These are phyloP conservation scores for Trichogramma pretiosum DNA, from an alignment of 1,140 invertebrate species.

Conservation along the genomic window DNA sequence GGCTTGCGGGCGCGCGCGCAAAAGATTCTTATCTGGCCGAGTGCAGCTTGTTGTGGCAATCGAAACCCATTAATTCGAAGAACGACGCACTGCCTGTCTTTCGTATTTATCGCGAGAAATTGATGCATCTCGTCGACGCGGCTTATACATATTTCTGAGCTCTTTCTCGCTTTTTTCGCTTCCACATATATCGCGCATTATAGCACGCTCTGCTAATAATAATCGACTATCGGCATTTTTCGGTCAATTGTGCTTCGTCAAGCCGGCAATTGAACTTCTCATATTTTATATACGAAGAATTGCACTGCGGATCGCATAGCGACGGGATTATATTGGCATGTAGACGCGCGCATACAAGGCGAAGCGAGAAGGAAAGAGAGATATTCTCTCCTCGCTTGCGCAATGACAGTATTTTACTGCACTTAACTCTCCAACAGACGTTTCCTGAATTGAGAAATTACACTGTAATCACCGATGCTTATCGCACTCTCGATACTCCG, in stretches of 20 bases:
- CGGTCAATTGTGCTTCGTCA: constrained; percentile 7
- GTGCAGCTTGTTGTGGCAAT: constrained; percentile 7
- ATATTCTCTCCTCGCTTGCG: no score
- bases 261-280: not conserved
- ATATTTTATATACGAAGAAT: not conserved
- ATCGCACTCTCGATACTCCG: no score
- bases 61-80: constrained; percentile 15
- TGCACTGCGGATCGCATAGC: no score
- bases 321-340: no score
- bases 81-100: not conserved
- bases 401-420: no score
- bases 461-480: no score
- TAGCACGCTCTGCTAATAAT: not conserved
- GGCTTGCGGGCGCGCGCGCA: not conserved
- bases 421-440: no score
- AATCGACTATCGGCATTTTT: constrained; percentile 10
- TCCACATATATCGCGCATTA: not conserved
- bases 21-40: constrained; percentile 12
- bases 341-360: no score
- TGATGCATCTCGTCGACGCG: no score
- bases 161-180: not conserved
- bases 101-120: not conserved
- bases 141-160: constrained; percentile 1
- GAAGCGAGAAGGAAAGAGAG: no score
- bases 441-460: no score